Percentiles rank a stretch among this genome's conserved stretches.
These are phyloP conservation scores for Haemorhous mexicanus DNA, from an alignment of 2,113 vertebrate genomes.

Conservation along the genomic window DNA sequence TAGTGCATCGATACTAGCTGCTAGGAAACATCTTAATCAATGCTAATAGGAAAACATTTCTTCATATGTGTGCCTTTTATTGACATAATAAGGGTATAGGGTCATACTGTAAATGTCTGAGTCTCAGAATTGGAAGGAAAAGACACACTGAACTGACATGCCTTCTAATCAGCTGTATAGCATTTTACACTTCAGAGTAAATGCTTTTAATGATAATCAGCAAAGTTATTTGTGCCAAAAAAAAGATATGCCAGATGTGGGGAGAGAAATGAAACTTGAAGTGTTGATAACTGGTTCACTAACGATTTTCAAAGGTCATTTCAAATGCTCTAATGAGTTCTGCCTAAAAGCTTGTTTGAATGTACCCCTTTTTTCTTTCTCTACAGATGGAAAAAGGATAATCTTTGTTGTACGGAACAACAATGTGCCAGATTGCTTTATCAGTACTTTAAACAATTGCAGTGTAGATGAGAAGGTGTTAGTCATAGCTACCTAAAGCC, in stretches of 20 bases:
- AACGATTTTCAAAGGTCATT: neutral
- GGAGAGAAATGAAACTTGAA: neutral
- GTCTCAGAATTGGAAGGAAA: neutral
- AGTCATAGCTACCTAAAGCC: neutral
- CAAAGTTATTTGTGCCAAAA: neutral
- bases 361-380: neutral
- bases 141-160: neutral
- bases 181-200: neutral
- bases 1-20: neutral
- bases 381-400: neutral
- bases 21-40: neutral
- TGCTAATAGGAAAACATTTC: neutral
- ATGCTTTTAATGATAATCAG: neutral
- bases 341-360: neutral
- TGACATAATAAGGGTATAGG: neutral
- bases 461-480: neutral
- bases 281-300: neutral
- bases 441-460: neutral
- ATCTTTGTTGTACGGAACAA: neutral
- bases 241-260: neutral
- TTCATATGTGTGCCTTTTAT: neutral
- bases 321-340: neutral
- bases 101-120: neutral
- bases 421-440: neutral
- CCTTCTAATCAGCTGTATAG: neutral